phyloP scores from a whole-genome alignment of 2,797 vertebrate species.

The Emydoidea blandingii region DNA sequence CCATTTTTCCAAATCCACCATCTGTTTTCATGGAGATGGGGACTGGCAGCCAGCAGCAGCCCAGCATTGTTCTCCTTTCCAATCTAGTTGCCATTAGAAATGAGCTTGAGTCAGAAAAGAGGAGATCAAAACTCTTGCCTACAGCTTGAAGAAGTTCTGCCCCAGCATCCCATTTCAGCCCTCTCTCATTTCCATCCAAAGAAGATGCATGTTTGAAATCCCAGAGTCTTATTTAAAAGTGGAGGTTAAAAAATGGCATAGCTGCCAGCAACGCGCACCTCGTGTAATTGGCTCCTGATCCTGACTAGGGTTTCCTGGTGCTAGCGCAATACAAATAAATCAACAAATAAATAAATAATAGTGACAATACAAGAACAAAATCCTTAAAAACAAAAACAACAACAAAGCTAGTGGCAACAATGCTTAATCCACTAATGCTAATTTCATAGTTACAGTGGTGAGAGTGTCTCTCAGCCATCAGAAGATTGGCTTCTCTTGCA shows the following conservation, averaged over 20 bases:
- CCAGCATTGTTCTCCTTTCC: not conserved
- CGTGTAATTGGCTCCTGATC: not conserved
- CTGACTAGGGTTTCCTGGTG: not conserved
- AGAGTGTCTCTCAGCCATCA: not conserved
- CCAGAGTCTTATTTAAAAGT: not conserved
- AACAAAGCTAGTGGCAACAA: conserved; percentile 29
- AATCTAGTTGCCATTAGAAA: not conserved
- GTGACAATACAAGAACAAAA: not conserved
- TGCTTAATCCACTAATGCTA: conserved; percentile 3
- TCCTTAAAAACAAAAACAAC: not conserved
- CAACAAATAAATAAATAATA: not conserved
- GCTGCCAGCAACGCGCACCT: not conserved
- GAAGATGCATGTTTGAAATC: not conserved
- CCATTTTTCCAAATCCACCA: conserved; percentile 24
- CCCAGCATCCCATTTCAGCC: conserved; percentile 4
- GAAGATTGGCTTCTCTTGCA: not conserved
- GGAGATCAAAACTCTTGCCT: not conserved
- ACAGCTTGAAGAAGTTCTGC: conserved; percentile 20
- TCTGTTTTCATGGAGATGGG: conserved; percentile 5
- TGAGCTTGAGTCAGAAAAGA: not conserved
- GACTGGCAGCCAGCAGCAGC: not conserved
- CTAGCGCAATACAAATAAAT: not conserved
- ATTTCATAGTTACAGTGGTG: rapidly evolving
- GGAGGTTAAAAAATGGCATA: not conserved
- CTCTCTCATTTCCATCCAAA: conserved; percentile 23